Evolutionary conservation across 2,797 vertebrate genomes (phyloP).

Genomic region (Fistularia commersonii): DNA sequence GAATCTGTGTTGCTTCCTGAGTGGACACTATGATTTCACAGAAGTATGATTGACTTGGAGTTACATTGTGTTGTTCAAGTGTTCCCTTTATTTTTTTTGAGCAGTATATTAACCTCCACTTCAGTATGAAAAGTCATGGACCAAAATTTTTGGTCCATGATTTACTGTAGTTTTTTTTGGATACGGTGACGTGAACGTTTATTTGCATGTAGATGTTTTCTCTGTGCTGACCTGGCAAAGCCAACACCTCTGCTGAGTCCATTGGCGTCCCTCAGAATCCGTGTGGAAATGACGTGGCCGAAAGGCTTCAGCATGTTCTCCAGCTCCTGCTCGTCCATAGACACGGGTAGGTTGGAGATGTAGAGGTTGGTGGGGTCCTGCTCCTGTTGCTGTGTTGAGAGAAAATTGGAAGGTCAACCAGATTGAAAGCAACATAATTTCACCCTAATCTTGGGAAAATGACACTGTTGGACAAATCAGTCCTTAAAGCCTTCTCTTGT

Average conservation of each 20-base stretch:
- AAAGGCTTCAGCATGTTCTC: conserved; percentile 99
- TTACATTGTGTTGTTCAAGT: too few relatives aligned
- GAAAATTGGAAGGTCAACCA: not conserved
- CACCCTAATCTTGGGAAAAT: not conserved
- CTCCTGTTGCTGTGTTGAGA: conserved; percentile 88
- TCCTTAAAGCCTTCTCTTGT: too few relatives aligned
- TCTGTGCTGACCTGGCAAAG: conserved; percentile 84
- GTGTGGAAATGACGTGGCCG: conserved; percentile 96
- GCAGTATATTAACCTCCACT: too few relatives aligned
- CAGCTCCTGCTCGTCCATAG: conserved; percentile 98
- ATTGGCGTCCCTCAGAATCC: conserved; percentile 94
- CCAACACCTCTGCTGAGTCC: conserved; percentile 97
- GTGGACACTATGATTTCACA: too few relatives aligned
- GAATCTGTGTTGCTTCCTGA: too few relatives aligned
- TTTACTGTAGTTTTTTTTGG: not conserved
- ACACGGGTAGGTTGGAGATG: conserved; percentile 96
- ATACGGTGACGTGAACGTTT: not conserved
- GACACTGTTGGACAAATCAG: not conserved
- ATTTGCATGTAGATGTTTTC: not conserved
- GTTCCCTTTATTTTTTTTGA: too few relatives aligned
- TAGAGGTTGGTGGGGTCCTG: conserved; percentile 98
- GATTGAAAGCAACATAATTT: not conserved
- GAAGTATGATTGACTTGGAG: too few relatives aligned
- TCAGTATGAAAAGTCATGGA: too few relatives aligned
- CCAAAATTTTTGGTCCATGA: not conserved